Evolutionary conservation across 2,888 invertebrate species (phyloP).

Genomic region (Agriopis leucophaearia): DNA sequence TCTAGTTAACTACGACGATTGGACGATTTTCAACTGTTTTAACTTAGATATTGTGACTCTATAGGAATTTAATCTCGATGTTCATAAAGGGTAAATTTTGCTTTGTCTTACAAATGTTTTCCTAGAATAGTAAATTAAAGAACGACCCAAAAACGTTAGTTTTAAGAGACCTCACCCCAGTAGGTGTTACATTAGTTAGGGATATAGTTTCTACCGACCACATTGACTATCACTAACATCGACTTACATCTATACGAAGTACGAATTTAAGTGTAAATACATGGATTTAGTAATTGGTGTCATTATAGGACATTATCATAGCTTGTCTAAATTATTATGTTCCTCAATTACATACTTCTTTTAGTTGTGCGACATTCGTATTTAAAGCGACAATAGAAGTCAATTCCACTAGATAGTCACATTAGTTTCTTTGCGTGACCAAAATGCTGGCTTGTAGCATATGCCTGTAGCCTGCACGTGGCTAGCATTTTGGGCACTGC

Average conservation of each 20-base stretch:
- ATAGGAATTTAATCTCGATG: no score
- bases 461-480: no score
- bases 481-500: no score
- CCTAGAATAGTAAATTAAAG: no score
- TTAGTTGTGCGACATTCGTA: slow-evolving; percentile 40
- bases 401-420: slow-evolving; percentile 39
- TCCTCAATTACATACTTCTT: slow-evolving; percentile 21
- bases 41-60: no score
- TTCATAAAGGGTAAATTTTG: background rate
- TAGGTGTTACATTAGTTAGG: slow-evolving; percentile 47
- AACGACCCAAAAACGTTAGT: slow-evolving; percentile 7
- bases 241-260: slow-evolving; percentile 61
- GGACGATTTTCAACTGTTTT: no score
- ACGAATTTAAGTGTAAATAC: slow-evolving; percentile 42
- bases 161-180: slow-evolving; percentile 44
- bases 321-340: slow-evolving; percentile 39
- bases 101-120: background rate
- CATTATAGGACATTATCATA: slow-evolving; percentile 60
- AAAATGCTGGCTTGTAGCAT: background rate
- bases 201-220: slow-evolving; percentile 77
- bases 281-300: slow-evolving; percentile 71
- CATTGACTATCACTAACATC: slow-evolving; percentile 80
- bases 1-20: no score
- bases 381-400: background rate
- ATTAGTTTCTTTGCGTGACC: no score